phyloP scores from a whole-genome alignment of 53 echinoderm and acorn worm species.

The Zoroaster sp. region DNA sequence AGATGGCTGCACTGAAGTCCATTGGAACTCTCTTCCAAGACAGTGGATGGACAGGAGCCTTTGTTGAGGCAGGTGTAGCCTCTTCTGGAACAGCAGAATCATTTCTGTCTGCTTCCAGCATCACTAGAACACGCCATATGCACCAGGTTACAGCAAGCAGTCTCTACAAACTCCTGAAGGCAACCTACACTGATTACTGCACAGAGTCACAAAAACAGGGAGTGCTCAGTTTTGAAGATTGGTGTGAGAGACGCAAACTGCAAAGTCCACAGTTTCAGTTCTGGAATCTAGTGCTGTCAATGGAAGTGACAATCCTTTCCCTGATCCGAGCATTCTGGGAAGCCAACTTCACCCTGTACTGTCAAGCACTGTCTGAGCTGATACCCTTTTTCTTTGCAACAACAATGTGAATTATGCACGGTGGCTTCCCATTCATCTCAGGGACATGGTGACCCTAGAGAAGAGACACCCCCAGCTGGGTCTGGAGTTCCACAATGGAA shows the following conservation, averaged over 20 bases:
- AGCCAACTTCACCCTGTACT: neutral
- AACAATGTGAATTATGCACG: constrained; percentile 40
- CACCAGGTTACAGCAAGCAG: constrained; percentile 31
- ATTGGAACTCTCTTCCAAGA: constrained; percentile 8
- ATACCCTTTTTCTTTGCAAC: constrained; percentile 41
- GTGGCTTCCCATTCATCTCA: constrained; percentile 47
- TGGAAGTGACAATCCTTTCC: neutral
- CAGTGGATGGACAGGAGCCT: constrained; percentile 20
- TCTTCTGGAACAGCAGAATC: constrained; percentile 44
- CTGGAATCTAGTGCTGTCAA: constrained; percentile 11
- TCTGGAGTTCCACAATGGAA: neutral
- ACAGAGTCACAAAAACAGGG: neutral
- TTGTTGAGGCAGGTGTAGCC: constrained; percentile 21
- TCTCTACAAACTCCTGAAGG: constrained; percentile 17
- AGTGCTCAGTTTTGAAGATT: neutral
- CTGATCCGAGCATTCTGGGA: neutral
- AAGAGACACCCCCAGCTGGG: neutral
- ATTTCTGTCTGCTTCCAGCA: neutral
- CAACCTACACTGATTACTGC: neutral
- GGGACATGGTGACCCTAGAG: constrained; percentile 31
- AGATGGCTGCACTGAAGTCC: constrained; percentile 29
- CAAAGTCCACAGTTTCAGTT: constrained; percentile 13
- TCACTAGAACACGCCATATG: constrained; percentile 17
- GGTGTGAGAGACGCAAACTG: neutral
- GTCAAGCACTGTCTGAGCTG: neutral